A percentile compares a stretch with the other conserved stretches of the same genome.
These are phyloP conservation scores for Nestor notabilis DNA, from an alignment of 2,113 vertebrate species.

Conservation along the genomic window DNA sequence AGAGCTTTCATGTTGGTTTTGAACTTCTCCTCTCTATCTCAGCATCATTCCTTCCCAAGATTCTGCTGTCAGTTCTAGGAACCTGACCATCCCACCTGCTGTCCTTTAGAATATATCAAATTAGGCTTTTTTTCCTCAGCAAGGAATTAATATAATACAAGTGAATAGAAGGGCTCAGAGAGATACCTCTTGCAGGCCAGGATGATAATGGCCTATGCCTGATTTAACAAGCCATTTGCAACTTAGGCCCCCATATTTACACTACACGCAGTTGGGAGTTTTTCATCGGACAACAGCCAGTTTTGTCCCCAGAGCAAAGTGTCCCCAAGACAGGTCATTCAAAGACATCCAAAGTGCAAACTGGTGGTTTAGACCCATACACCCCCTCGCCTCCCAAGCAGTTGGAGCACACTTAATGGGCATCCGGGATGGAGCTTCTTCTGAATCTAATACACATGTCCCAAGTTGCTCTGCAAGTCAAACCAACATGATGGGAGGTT, in stretches of 20 bases:
- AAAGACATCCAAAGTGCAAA: not conserved
- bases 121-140: not conserved
- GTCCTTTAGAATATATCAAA: not conserved
- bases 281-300: not conserved
- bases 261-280: fast-evolving
- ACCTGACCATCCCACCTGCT: not conserved
- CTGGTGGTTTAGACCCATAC: fast-evolving
- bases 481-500: not conserved
- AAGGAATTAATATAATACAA: not conserved
- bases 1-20: not conserved
- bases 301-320: not conserved
- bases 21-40: not conserved
- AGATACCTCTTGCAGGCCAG: not conserved
- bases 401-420: not conserved
- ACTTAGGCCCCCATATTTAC: not conserved
- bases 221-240: not conserved
- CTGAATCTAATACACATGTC: not conserved
- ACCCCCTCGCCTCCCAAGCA: fast-evolving
- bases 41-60: not conserved
- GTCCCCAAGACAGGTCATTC: not conserved
- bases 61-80: not conserved
- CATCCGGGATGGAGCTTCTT: not conserved
- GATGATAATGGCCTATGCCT: fast-evolving
- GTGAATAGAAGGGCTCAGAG: not conserved
- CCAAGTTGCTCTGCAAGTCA: not conserved